These are phyloP conservation scores for Onychomys leucogaster DNA, from an alignment of 2,797 vertebrate genomes.

Conservation along the genomic window DNA sequence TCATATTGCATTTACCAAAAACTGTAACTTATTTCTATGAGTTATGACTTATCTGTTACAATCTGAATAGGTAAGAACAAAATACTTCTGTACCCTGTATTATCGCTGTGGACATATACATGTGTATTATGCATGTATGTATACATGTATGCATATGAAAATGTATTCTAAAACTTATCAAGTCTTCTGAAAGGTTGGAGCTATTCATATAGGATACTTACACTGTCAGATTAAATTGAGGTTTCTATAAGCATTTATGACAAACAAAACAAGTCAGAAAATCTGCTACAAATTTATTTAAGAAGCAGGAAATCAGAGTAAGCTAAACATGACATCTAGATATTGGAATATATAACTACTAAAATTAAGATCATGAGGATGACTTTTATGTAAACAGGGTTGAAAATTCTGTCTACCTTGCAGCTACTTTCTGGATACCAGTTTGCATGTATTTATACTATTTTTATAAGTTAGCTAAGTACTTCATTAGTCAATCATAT, in stretches of 20 bases:
- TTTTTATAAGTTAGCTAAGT: background rate
- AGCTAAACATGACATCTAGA: background rate
- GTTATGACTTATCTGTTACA: background rate
- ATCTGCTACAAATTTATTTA: background rate
- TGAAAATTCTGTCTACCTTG: background rate
- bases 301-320: background rate
- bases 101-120: background rate
- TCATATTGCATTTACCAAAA: background rate
- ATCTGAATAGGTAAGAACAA: slow-evolving; percentile 4
- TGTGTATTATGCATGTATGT: background rate
- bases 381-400: background rate
- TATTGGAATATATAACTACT: background rate
- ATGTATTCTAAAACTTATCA: background rate
- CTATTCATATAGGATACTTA: background rate
- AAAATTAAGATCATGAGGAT: background rate
- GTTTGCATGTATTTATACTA: background rate
- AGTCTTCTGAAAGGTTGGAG: background rate
- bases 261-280: background rate
- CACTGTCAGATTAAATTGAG: background rate
- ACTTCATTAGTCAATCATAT: background rate
- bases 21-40: background rate
- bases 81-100: background rate
- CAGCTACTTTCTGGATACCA: background rate
- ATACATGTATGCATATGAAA: background rate
- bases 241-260: background rate